Evolutionary conservation across 1,140 invertebrate genomes (phyloP), one percentile per base, ranked within the genome.

Genomic region (Anastatus disparis): DNA sequence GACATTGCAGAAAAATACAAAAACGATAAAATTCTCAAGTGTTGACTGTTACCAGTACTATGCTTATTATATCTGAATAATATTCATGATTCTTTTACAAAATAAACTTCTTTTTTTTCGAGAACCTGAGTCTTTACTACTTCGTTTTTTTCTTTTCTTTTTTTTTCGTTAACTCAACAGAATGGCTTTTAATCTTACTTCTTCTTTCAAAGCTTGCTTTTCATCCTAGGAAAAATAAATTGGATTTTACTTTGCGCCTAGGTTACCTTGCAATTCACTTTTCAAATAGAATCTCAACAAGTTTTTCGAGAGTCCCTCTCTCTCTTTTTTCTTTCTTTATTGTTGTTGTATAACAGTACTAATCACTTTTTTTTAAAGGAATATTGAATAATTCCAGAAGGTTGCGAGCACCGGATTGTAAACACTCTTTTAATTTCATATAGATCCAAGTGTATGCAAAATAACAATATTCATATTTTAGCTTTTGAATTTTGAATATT

Each of bases 111-210:
- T 61, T 59, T 58, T 26, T 53, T 35, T 17, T 13, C 27, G 31
- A 1, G 13, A 29, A 24, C 6, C 27, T 8, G 44, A 9, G 44
- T 17, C 8, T 13, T 26, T 20, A 2, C 6, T 3, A 12, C 20
- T n/a, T 9, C n/a, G 6, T 3, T 7, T 10, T n/a, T 15, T 3
- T 13, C 40, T 48, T 48, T 38, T 20, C 38, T 9, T 67, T 4
- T 40, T 66, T 42, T 65, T 67, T 66, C 10, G n/a, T 20, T 17
- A 17, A 59, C 38, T 6, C 31, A 8, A 20, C 29, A 20, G 29
- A 71, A 70, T 58, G 27, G 44, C 55, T 61, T 59, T 65, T 71
- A 66, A 65, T 71, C 46, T 71, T 61, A 26, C 70, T 59, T 65
- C 65, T 65, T 26, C 46, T 64, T 64, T 70, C 50, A 52, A 58